phyloP scores from a whole-genome alignment of 1,140 invertebrate genomes.

The Pachypsylla venusta region DNA sequence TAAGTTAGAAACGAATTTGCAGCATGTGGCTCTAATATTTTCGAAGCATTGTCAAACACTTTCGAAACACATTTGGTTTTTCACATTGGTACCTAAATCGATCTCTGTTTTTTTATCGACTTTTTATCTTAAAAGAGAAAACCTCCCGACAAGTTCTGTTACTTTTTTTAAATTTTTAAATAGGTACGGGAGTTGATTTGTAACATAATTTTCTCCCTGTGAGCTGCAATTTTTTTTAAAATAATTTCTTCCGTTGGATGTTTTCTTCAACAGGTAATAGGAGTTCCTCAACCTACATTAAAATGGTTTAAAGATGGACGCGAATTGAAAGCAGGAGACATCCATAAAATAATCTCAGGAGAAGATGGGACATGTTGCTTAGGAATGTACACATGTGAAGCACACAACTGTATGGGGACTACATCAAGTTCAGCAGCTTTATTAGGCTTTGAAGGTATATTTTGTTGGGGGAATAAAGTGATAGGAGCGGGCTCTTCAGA shows the following conservation, averaged over 20 bases:
- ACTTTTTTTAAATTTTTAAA: too few species aligned
- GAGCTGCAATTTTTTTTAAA: not conserved
- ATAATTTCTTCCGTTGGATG: not conserved
- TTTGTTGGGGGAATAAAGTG: too few species aligned
- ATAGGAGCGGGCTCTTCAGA: too few species aligned
- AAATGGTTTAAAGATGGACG: constrained; percentile 86
- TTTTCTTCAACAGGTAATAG: constrained; percentile 51
- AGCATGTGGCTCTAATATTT: too few species aligned
- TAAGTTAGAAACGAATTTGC: too few species aligned
- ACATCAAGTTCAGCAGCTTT: constrained; percentile 74
- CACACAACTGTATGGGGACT: constrained; percentile 80
- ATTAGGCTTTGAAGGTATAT: constrained; percentile 62
- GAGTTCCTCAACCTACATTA: constrained; percentile 67
- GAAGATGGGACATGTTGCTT: constrained; percentile 77
- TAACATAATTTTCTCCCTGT: not conserved
- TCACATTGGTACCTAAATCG: too few species aligned
- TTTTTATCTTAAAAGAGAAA: too few species aligned
- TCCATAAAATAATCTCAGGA: constrained; percentile 75
- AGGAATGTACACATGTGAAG: constrained; percentile 87
- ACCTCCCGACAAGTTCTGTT: too few species aligned
- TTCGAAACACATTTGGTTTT: too few species aligned
- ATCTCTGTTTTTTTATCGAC: too few species aligned
- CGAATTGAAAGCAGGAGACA: constrained; percentile 76
- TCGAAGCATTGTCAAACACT: too few species aligned
- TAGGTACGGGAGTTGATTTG: not conserved